These are phyloP conservation scores for Corythornis vintsioides DNA, from an alignment of 2,113 vertebrate species.

Conservation along the genomic window DNA sequence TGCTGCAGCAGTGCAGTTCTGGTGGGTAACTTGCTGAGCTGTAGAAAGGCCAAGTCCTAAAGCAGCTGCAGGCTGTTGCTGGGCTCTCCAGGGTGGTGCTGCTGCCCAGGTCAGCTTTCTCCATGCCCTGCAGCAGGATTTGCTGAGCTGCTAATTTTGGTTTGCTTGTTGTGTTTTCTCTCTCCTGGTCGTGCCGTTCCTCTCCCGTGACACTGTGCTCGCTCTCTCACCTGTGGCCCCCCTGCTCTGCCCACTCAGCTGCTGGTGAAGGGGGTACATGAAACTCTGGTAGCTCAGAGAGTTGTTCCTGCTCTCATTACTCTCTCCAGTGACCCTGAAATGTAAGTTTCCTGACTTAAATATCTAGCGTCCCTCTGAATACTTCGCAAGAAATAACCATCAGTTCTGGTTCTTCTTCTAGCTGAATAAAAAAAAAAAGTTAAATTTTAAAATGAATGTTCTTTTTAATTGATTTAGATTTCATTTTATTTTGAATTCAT, in stretches of 20 bases:
- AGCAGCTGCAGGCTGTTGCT: not conserved
- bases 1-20: no score
- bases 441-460: no score
- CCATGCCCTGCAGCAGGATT: slow-evolving; percentile 73
- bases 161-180: slow-evolving; percentile 84
- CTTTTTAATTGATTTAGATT: no score
- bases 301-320: slow-evolving; percentile 99
- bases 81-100: no score
- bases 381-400: slow-evolving; percentile 76
- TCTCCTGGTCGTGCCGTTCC: slow-evolving; percentile 75
- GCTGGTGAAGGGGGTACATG: slow-evolving; percentile 99
- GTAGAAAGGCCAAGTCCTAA: not conserved
- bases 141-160: slow-evolving; percentile 86
- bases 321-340: slow-evolving; percentile 99
- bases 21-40: not conserved
- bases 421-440: not conserved
- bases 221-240: slow-evolving; percentile 87
- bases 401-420: slow-evolving; percentile 51
- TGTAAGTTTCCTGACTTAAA: slow-evolving; percentile 92
- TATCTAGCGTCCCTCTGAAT: slow-evolving; percentile 74
- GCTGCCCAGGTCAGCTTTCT: not conserved
- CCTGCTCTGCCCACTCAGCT: slow-evolving; percentile 91
- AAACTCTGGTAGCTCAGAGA: slow-evolving; percentile 99
- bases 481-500: no score
- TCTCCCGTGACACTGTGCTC: slow-evolving; percentile 86